These are phyloP conservation scores for Vidua macroura DNA, from an alignment of 2,113 vertebrate species.

Conservation along the genomic window DNA sequence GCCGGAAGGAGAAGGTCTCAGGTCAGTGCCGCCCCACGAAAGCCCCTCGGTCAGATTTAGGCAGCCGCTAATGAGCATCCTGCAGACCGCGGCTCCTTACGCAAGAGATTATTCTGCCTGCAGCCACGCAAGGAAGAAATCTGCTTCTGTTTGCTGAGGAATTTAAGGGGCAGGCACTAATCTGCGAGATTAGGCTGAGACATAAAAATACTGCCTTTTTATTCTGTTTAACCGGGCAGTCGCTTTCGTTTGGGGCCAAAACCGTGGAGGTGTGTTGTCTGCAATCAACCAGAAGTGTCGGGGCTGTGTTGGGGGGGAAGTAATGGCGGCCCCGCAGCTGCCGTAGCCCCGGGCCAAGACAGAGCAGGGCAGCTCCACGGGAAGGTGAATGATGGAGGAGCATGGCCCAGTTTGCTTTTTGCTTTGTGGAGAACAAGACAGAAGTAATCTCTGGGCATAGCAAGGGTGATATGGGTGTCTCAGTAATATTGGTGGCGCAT, in stretches of 20 bases:
- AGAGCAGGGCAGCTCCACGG: background rate
- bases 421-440: background rate
- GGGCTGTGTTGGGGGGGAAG: background rate
- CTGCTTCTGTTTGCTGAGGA: background rate
- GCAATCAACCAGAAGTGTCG: background rate
- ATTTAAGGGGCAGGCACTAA: background rate
- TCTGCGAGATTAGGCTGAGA: background rate
- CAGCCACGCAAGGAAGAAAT: background rate
- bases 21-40: constrained; percentile 68
- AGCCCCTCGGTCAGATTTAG: accelerated
- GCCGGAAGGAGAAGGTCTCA: constrained; percentile 91
- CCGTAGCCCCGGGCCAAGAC: accelerated
- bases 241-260: background rate
- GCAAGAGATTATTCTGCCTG: background rate
- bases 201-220: background rate
- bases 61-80: background rate
- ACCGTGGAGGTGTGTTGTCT: background rate
- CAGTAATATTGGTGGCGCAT: background rate
- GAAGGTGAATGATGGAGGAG: background rate
- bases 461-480: accelerated
- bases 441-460: background rate
- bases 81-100: accelerated
- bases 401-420: background rate
- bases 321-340: accelerated
- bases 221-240: background rate